A percentile compares a stretch with the other conserved stretches of the same genome.
phyloP scores from a whole-genome alignment of 2,797 vertebrate genomes.

The Neoniphon sammara region DNA sequence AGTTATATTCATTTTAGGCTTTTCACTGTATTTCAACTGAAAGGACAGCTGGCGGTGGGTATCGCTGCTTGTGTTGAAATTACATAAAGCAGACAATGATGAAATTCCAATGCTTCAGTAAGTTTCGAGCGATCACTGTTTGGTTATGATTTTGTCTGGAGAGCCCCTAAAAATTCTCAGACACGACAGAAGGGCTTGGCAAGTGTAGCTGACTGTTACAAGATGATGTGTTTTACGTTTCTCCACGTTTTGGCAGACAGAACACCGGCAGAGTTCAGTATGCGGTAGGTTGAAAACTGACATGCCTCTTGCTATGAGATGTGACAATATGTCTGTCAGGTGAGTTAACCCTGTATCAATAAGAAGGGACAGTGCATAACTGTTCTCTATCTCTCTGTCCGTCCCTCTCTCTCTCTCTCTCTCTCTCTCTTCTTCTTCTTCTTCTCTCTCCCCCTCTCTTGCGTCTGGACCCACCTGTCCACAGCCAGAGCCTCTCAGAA shows the following conservation, averaged over 20 bases:
- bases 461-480: too few species aligned
- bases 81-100: slow-evolving; percentile 40
- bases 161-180: slow-evolving; percentile 56
- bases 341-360: slow-evolving; percentile 45
- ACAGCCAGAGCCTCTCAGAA: slow-evolving; percentile 60
- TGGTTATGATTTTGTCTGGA: slow-evolving; percentile 66
- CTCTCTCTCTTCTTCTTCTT: too few species aligned
- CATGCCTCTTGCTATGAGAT: slow-evolving; percentile 46
- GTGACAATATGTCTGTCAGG: slow-evolving; percentile 41
- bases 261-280: neutral
- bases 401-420: neutral
- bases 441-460: too few species aligned
- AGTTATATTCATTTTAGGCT: slow-evolving; percentile 66
- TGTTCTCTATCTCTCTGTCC: slow-evolving; percentile 45
- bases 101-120: slow-evolving; percentile 20
- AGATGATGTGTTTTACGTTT: slow-evolving; percentile 23
- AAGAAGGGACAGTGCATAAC: slow-evolving; percentile 50
- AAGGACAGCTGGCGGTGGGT: slow-evolving; percentile 46
- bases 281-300: slow-evolving; percentile 30
- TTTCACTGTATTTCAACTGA: slow-evolving; percentile 56
- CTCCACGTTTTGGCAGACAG: slow-evolving; percentile 44
- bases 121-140: slow-evolving; percentile 48
- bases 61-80: slow-evolving; percentile 19
- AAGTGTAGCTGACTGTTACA: neutral
- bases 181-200: neutral